Evolutionary conservation across 2,113 vertebrate species (phyloP).

Genomic region (Nestor notabilis): DNA sequence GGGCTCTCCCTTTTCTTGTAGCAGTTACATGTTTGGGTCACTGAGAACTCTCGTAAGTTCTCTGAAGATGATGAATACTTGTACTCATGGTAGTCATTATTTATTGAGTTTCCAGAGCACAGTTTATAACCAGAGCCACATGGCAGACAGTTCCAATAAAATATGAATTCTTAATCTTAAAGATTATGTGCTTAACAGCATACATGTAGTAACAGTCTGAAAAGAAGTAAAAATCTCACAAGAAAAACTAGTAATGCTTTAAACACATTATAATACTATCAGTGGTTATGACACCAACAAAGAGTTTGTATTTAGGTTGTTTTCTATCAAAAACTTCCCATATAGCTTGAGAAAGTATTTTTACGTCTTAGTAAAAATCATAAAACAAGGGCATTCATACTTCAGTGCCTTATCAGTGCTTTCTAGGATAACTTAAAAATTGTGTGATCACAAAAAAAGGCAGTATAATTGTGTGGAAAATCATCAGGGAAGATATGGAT

Average conservation of each 20-base stretch:
- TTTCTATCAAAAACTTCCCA: background rate
- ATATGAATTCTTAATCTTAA: background rate
- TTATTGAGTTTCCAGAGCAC: background rate
- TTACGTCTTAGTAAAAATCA: background rate
- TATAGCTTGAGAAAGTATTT: background rate
- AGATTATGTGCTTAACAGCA: background rate
- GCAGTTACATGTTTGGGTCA: background rate
- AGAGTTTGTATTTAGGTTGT: rapidly evolving
- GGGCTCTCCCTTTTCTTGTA: background rate
- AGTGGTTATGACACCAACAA: background rate
- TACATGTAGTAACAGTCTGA: background rate
- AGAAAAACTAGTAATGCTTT: background rate
- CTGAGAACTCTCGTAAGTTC: background rate
- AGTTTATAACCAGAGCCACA: background rate
- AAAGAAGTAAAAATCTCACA: background rate
- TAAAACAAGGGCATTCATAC: background rate
- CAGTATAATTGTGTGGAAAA: background rate
- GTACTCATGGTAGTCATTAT: background rate
- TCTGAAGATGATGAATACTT: background rate
- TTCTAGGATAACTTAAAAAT: background rate
- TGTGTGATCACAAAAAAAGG: background rate
- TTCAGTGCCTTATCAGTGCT: background rate
- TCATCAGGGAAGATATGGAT: rapidly evolving
- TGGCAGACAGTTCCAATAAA: background rate
- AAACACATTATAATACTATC: background rate